Evolutionary conservation across 1,140 invertebrate species (phyloP).

Genomic region (Drosophila yakuba): DNA sequence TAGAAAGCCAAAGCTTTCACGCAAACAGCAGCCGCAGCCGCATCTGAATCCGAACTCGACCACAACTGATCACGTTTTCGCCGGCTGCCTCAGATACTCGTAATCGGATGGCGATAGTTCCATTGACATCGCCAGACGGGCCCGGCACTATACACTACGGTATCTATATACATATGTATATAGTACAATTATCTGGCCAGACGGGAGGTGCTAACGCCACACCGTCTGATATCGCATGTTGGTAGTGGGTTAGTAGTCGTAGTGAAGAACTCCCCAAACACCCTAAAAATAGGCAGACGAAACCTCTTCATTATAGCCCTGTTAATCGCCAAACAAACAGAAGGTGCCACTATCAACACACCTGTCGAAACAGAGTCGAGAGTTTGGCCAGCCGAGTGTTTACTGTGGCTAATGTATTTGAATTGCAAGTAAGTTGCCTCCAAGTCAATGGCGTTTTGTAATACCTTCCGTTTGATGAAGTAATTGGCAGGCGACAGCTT

Average conservation of each 20-base stretch:
- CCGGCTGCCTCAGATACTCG: constrained; percentile 55
- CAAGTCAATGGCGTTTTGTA: constrained; percentile 25
- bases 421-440: constrained; percentile 8
- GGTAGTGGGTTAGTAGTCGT: constrained; percentile 18
- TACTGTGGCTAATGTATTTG: constrained; percentile 49
- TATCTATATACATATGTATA: not conserved
- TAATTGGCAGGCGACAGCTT: constrained; percentile 27
- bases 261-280: constrained; percentile 41
- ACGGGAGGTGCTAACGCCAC: constrained; percentile 18
- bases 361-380: constrained; percentile 2
- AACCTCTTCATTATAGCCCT: constrained; percentile 42
- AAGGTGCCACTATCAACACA: constrained; percentile 34
- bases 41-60: constrained; percentile 25
- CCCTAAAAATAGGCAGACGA: constrained; percentile 36
- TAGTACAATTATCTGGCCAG: constrained; percentile 25
- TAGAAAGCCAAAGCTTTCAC: constrained; percentile 49
- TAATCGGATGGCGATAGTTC: constrained; percentile 45
- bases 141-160: not conserved
- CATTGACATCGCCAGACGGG: constrained; percentile 56
- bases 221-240: constrained; percentile 47
- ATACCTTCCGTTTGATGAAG: constrained; percentile 17
- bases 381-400: constrained; percentile 33
- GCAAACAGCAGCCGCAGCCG: constrained; percentile 38
- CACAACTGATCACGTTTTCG: constrained; percentile 74
- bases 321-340: constrained; percentile 55